These are phyloP conservation scores for Zaprionus bogoriensis DNA, from an alignment of 2,888 invertebrate genomes.

Conservation along the genomic window DNA sequence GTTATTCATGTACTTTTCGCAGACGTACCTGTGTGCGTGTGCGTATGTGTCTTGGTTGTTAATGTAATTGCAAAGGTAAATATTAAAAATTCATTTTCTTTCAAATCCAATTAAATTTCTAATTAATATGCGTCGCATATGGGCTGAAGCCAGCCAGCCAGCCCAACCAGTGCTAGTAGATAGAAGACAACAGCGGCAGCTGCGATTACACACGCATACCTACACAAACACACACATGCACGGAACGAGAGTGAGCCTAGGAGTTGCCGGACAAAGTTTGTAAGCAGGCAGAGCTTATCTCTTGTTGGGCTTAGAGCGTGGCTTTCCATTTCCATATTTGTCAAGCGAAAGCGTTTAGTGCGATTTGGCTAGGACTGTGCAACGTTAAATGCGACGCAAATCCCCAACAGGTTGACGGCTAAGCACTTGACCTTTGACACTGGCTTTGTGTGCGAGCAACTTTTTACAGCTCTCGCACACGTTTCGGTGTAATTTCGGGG, in stretches of 20 bases:
- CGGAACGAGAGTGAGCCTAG: not conserved
- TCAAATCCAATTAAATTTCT: slow-evolving; percentile 73
- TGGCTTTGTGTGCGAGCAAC: not conserved
- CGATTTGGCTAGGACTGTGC: slow-evolving; percentile 8
- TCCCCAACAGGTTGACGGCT: slow-evolving; percentile 23
- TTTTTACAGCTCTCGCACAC: slow-evolving; percentile 14
- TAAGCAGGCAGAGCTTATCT: slow-evolving; percentile 9
- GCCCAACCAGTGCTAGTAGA: slow-evolving; percentile 35
- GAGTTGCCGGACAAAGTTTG: slow-evolving; percentile 21
- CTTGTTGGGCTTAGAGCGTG: slow-evolving; percentile 9
- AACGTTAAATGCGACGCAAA: slow-evolving; percentile 18
- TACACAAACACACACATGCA: slow-evolving; percentile 5
- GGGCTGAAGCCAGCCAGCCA: slow-evolving; percentile 13
- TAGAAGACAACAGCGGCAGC: slow-evolving; percentile 41
- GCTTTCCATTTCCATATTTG: slow-evolving; percentile 16
- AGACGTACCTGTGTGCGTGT: not conserved
- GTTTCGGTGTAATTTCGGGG: slow-evolving; percentile 53
- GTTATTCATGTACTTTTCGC: slow-evolving; percentile 10
- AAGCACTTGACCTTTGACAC: slow-evolving; percentile 50
- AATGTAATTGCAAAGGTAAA: slow-evolving; percentile 54
- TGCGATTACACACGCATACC: slow-evolving; percentile 24
- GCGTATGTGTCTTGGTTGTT: slow-evolving; percentile 37
- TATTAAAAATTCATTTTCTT: slow-evolving; percentile 72
- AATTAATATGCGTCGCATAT: slow-evolving; percentile 61
- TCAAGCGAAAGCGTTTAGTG: slow-evolving; percentile 12